Evolutionary conservation across 2,797 vertebrate species (phyloP).

Genomic region (Dermochelys coriacea): DNA sequence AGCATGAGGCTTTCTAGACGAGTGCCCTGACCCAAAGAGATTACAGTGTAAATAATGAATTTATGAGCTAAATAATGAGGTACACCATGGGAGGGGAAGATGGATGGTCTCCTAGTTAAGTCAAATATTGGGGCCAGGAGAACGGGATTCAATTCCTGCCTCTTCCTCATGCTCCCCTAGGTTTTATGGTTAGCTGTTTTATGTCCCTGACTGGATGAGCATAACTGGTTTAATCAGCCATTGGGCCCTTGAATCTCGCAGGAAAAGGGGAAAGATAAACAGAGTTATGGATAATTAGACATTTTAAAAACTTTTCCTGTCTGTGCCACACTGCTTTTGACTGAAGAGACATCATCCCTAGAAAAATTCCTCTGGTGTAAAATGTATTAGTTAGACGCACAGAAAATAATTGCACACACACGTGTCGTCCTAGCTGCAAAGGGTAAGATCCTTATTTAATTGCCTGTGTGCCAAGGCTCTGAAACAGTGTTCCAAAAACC

Average conservation of each 20-base stretch:
- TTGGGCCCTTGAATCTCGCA: not conserved
- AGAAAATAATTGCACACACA: not conserved
- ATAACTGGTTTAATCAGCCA: not conserved
- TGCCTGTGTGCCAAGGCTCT: not conserved
- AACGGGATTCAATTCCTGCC: not conserved
- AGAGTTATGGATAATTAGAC: not conserved
- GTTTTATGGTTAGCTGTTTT: not conserved
- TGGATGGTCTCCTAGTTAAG: not conserved
- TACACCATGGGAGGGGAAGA: not conserved
- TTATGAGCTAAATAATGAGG: conserved; percentile 23
- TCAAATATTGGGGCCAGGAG: conserved; percentile 1
- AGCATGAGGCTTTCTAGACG: conserved; percentile 7
- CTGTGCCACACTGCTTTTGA: not conserved
- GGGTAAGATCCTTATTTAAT: not conserved
- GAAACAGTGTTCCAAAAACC: not conserved
- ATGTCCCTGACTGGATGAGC: not conserved
- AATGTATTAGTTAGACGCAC: not conserved
- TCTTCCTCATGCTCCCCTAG: conserved; percentile 1
- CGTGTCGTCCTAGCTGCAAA: not conserved
- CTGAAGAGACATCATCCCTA: not conserved
- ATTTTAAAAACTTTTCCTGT: not conserved
- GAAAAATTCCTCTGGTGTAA: not conserved
- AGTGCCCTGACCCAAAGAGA: conserved; percentile 4
- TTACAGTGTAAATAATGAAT: conserved; percentile 21
- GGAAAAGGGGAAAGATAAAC: not conserved